Conservation (phyloP, 2,888 invertebrate species). For the Perdita meconis region DNA sequence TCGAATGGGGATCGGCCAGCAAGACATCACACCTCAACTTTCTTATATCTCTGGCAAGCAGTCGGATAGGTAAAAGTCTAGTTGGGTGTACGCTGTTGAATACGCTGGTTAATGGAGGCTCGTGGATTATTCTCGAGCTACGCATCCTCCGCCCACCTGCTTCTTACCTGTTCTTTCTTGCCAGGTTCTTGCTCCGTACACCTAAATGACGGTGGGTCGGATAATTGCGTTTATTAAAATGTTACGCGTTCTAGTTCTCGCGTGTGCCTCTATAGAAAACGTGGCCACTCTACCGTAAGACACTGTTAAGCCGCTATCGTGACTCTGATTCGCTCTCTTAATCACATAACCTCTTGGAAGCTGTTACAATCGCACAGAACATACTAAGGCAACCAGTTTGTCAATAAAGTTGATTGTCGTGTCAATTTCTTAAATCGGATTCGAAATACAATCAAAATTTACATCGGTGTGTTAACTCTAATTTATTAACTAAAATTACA, state of each 20-base stretch:
- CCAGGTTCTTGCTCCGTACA: conserved; percentile 28
- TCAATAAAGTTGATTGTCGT: too few species aligned
- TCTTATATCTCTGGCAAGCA: too few species aligned
- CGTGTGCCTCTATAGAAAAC: conserved; percentile 73
- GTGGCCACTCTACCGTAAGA: conserved; percentile 71
- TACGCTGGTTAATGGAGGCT: conserved; percentile 56
- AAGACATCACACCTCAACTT: too few species aligned
- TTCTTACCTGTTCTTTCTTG: conserved; percentile 30
- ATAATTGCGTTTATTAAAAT: conserved; percentile 84
- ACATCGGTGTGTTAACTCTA: too few species aligned
- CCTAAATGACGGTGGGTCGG: conserved; percentile 70
- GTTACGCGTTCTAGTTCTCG: conserved; percentile 83
- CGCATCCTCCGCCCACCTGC: conserved; percentile 24
- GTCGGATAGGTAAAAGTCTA: conserved; percentile 34
- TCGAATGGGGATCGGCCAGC: too few species aligned
- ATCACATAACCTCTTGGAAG: too few species aligned
- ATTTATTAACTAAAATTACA: too few species aligned
- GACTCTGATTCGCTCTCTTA: conserved; percentile 29
- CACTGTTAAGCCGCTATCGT: conserved; percentile 64
- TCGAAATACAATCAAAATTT: too few species aligned
- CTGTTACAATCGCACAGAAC: too few species aligned
- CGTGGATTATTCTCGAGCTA: conserved; percentile 60
- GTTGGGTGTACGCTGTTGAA: conserved; percentile 41
- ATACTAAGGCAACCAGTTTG: too few species aligned
- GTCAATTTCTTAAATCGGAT: too few species aligned